Percentiles rank a stretch among this genome's conserved stretches.
Evolutionary conservation across 1,140 invertebrate genomes (phyloP).

Genomic region (Musca vetustissima): DNA sequence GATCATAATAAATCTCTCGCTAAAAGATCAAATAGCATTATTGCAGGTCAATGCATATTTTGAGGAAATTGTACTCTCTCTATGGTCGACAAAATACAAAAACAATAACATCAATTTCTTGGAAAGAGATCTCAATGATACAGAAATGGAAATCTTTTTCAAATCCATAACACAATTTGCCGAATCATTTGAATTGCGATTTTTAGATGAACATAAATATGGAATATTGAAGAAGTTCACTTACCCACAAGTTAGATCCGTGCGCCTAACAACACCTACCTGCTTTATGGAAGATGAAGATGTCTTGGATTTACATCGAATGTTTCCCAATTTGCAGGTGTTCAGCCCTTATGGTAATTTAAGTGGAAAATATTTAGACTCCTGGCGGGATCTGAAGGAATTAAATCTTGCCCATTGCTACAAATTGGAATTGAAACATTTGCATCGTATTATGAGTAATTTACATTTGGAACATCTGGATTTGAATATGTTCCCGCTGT

Average conservation of each 20-base stretch:
- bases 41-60: not conserved
- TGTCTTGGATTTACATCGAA: not conserved
- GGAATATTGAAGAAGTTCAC: constrained; percentile 1
- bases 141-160: not conserved
- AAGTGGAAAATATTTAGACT: not conserved
- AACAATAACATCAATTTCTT: not conserved
- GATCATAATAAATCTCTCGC: not conserved
- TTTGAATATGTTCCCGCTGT: constrained; percentile 1
- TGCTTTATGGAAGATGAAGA: constrained; percentile 3
- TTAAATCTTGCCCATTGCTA: constrained; percentile 1
- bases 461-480: constrained; percentile 3
- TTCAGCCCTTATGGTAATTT: constrained; percentile 8
- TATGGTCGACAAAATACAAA: not conserved
- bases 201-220: not conserved
- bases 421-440: constrained; percentile 7
- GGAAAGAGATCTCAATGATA: not conserved
- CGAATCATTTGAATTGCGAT: constrained; percentile 3
- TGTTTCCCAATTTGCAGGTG: not conserved
- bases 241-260: not conserved
- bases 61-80: not conserved
- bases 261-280: not conserved
- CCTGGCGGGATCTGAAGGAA: not conserved
- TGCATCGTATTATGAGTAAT: not conserved
- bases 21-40: not conserved
- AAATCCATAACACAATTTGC: not conserved